Evolutionary conservation across 2,113 vertebrate genomes (phyloP), one percentile per base, ranked within the genome.

Genomic region (Mixornis gularis): DNA sequence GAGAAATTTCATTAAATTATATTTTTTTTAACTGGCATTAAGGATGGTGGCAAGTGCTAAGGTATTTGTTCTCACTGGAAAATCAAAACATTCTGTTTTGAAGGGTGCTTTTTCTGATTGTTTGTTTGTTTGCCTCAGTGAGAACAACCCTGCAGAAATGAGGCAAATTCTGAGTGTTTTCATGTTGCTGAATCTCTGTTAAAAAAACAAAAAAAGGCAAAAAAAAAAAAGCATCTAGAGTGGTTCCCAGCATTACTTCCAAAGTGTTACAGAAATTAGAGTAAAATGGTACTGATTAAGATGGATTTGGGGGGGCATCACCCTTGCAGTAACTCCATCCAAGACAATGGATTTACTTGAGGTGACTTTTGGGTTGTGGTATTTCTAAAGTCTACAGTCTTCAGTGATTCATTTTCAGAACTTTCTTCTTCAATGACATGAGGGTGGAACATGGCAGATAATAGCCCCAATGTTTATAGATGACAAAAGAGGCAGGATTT

Each of bases 201-300:
- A 8, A 36, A 36, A 36, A 36, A 36, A 36, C 7, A 36, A 55
- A 43, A 0, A 19, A 55, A n/a, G n/a, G 38, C 38, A 40, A 40
- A 40, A 36, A 36, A 36, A 36, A 36, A 36, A 55, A 43, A 0
- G 4, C 40, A 68, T 10, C 64, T 53, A 76, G 36, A 79, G 20
- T 6, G 49, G 48, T 92, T 93, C 84, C 64, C 80, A 95, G 48
- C 7, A 6, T 64, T 80, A 38, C 11, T 89, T 72, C 70, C 51
- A 92, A 93, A 63, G 46, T 90, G 2, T 69, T 66, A 52, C 18
- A 92, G 91, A 87, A 96, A 82, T 92, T 69, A 77, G 38, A 90
- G n/a, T n/a, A 65, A 94, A 92, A 92, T 89, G 66, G 80, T 72
- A 43, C 46, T 90, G 73, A 87, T 89, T 90, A 89, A 79, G 66